These are phyloP conservation scores for Pseudorasbora parva DNA, from an alignment of 2,113 vertebrate species.

Conservation along the genomic window DNA sequence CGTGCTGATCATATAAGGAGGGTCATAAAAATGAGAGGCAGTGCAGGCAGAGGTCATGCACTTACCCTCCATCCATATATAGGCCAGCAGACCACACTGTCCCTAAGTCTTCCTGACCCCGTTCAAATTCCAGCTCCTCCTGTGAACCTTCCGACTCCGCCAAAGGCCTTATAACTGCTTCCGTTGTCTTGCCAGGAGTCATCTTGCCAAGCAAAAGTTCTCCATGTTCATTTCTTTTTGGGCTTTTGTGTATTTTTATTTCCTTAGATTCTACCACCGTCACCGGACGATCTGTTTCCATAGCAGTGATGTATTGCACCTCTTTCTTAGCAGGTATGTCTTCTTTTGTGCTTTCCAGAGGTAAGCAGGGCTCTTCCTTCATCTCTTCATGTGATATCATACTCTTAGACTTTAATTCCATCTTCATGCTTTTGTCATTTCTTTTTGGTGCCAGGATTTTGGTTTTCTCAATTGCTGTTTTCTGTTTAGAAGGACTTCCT, in stretches of 20 bases:
- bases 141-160: conserved; percentile 41
- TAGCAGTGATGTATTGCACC: not conserved
- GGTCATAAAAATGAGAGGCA: not conserved
- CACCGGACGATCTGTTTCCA: conserved; percentile 45
- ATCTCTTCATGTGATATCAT: not conserved
- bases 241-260: conserved; percentile 55
- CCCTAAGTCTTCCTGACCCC: conserved; percentile 74
- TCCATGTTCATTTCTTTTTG: conserved; percentile 34
- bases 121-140: conserved; percentile 73
- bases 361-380: not conserved
- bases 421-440: conserved; percentile 56
- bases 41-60: conserved; percentile 17
- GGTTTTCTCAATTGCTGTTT: conserved; percentile 55
- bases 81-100: conserved; percentile 75
- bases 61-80: conserved; percentile 71
- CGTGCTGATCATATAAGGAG: not conserved
- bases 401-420: conserved; percentile 47
- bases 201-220: conserved; percentile 18
- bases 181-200: conserved; percentile 19
- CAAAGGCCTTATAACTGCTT: not conserved
- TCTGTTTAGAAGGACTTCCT: conserved; percentile 25
- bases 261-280: conserved; percentile 64
- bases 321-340: not conserved
- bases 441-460: not conserved
- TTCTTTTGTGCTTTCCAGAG: conserved; percentile 20